Percentiles rank a stretch among this genome's conserved stretches.
Evolutionary conservation across 2,797 vertebrate genomes (phyloP).

Genomic region (Rhinoraja longicauda): DNA sequence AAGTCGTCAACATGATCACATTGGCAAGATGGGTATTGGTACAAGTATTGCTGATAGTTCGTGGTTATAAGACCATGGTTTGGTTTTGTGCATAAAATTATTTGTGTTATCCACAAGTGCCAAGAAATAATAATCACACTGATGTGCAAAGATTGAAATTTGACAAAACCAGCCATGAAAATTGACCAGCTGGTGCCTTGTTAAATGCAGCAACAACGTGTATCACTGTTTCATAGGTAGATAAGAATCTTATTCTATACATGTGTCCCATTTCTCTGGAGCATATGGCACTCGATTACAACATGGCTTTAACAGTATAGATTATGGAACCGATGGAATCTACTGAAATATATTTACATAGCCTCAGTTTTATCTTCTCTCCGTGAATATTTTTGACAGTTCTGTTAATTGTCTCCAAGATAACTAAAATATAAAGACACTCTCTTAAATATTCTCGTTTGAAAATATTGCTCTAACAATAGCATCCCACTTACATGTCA

Average conservation of each 20-base stretch:
- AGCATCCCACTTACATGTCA: not conserved
- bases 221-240: not conserved
- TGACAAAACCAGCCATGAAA: not conserved
- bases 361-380: not conserved
- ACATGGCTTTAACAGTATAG: not conserved
- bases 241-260: not conserved
- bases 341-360: not conserved
- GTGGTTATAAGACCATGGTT: not conserved
- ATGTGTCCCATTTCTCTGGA: not conserved
- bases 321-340: not conserved
- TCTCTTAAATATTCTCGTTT: not conserved
- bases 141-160: constrained; percentile 25
- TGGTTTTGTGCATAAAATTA: not conserved
- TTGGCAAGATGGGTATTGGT: not conserved
- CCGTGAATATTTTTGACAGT: not conserved
- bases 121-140: not conserved
- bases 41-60: not conserved
- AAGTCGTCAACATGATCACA: not conserved
- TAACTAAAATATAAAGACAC: not conserved
- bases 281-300: not conserved
- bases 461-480: too few species aligned
- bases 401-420: not conserved
- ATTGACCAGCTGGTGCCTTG: not conserved
- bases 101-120: not conserved
- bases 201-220: not conserved